These are phyloP conservation scores for Epiblema foenella DNA, from an alignment of 2,888 invertebrate species.

Conservation along the genomic window DNA sequence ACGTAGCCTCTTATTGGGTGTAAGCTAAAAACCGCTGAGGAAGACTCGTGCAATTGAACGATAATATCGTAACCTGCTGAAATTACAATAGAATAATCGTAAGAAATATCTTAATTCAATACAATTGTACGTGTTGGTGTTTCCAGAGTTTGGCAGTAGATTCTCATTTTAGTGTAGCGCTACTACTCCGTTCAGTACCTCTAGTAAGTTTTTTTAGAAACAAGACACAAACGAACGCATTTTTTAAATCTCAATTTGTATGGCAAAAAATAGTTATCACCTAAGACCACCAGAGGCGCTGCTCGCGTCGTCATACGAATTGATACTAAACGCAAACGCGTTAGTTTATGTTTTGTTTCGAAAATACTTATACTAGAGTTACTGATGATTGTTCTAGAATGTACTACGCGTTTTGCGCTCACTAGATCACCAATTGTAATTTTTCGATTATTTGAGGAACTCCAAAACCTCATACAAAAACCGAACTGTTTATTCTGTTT, in stretches of 20 bases:
- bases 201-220: too few species aligned
- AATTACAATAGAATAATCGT: too few species aligned
- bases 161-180: background rate
- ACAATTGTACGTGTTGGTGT: background rate
- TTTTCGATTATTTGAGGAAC: constrained; percentile 50
- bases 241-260: too few species aligned
- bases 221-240: too few species aligned
- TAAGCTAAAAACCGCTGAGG: background rate
- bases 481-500: constrained; percentile 66
- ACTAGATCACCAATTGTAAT: background rate
- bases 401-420: background rate
- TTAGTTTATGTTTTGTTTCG: too few species aligned
- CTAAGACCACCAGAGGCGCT: too few species aligned
- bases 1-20: background rate
- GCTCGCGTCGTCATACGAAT: too few species aligned
- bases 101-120: background rate
- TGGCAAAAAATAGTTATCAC: too few species aligned
- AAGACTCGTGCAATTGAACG: background rate
- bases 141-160: background rate
- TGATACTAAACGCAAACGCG: too few species aligned
- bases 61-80: too few species aligned
- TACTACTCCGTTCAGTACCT: background rate
- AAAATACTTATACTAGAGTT: too few species aligned
- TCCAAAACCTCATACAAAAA: constrained; percentile 63
- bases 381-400: background rate